Evolutionary conservation across 2,113 vertebrate species (phyloP).

Genomic region (Brachypodius melanocephalos): DNA sequence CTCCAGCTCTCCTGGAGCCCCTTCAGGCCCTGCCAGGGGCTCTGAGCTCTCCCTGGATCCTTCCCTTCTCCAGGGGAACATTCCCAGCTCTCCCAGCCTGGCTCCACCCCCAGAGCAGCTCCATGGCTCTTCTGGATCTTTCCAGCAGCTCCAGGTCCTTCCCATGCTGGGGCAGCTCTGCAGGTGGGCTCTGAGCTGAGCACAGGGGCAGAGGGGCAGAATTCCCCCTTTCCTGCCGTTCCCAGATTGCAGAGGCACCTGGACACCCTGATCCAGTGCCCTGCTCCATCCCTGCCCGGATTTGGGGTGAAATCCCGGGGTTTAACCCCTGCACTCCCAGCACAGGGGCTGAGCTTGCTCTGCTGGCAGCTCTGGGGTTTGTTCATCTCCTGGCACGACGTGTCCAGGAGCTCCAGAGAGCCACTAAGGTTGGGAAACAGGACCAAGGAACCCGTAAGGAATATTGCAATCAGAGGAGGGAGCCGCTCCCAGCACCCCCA

Average conservation of each 20-base stretch:
- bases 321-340: background rate
- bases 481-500: background rate
- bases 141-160: background rate
- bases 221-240: background rate
- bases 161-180: background rate
- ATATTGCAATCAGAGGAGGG: too few relatives aligned
- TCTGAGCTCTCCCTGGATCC: background rate
- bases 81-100: background rate
- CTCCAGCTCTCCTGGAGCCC: background rate
- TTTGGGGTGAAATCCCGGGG: too few relatives aligned
- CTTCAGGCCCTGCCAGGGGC: background rate
- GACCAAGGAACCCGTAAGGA: rapidly evolving
- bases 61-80: background rate
- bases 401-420: background rate
- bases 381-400: background rate
- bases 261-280: rapidly evolving
- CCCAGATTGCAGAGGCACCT: background rate
- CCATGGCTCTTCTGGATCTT: too few relatives aligned
- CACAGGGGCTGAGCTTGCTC: background rate
- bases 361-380: background rate
- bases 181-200: background rate
- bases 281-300: too few relatives aligned
- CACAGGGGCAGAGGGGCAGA: background rate
- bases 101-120: background rate
- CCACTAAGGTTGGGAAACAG: background rate